Percentiles rank a stretch among this genome's conserved stretches.
Evolutionary conservation across 2,113 vertebrate species (phyloP).

Genomic region (Myotis davidii): DNA sequence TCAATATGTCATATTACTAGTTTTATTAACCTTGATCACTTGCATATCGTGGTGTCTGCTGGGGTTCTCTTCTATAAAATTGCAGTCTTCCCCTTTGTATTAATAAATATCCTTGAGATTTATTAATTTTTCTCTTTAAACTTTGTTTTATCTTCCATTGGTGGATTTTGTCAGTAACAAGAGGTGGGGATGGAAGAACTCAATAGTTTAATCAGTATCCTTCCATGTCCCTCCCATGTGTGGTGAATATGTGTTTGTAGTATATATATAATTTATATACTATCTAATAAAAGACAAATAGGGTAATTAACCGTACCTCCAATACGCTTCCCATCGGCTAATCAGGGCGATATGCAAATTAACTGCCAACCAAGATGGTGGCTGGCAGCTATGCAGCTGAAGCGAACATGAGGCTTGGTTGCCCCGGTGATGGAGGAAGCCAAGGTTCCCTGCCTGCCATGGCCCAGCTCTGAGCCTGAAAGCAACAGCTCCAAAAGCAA

Average conservation of each 20-base stretch:
- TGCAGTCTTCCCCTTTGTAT: not conserved
- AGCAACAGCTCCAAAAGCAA: too few relatives aligned
- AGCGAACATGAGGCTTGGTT: too few relatives aligned
- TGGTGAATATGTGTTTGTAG: not conserved
- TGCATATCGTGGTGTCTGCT: not conserved
- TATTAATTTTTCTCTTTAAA: slow-evolving; percentile 1
- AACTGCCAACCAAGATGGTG: too few relatives aligned
- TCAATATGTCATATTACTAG: not conserved
- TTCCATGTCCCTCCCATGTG: not conserved
- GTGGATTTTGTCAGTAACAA: not conserved
- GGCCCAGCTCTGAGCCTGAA: too few relatives aligned
- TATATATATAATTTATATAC: not conserved
- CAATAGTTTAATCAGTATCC: not conserved
- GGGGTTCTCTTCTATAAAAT: not conserved
- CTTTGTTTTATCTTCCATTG: not conserved
- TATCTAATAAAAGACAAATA: too few relatives aligned
- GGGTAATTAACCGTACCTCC: too few relatives aligned
- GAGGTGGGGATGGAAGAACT: not conserved
- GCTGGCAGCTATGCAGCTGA: too few relatives aligned
- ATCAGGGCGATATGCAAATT: too few relatives aligned
- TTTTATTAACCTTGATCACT: not conserved
- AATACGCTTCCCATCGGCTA: too few relatives aligned
- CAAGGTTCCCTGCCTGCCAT: too few relatives aligned
- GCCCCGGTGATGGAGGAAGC: too few relatives aligned
- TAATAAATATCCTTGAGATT: not conserved